A percentile compares a stretch with the other conserved stretches of the same genome.
Evolutionary conservation across 2,113 vertebrate species (phyloP).

Genomic region (Labeo catla): DNA sequence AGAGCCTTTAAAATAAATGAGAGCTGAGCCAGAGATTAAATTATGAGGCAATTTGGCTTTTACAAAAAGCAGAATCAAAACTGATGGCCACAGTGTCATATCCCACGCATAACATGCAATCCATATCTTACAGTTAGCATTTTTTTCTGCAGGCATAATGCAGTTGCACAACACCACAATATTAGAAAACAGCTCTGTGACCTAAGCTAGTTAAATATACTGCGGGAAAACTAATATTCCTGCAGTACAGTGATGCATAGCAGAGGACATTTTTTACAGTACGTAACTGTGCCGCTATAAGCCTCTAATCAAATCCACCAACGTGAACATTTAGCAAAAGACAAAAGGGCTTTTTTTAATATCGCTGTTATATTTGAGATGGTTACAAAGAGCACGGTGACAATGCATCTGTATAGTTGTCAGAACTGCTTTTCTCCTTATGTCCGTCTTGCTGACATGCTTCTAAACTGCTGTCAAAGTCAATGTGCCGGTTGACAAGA

Average conservation of each 20-base stretch:
- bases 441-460: slow-evolving; percentile 6
- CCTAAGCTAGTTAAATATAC: background rate
- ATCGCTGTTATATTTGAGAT: slow-evolving; percentile 5
- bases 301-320: slow-evolving; percentile 41
- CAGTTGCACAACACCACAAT: background rate
- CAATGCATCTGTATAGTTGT: slow-evolving; percentile 28
- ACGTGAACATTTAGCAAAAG: slow-evolving; percentile 19
- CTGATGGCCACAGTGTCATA: background rate
- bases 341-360: slow-evolving; percentile 20
- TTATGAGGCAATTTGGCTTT: background rate
- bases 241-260: slow-evolving; percentile 18
- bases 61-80: slow-evolving; percentile 3
- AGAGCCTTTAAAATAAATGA: background rate
- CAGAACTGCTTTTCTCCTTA: slow-evolving; percentile 20
- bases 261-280: background rate
- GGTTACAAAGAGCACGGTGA: slow-evolving; percentile 8
- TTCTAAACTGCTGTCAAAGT: slow-evolving; percentile 29
- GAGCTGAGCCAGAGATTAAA: slow-evolving; percentile 5
- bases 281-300: background rate
- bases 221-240: background rate
- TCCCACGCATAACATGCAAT: background rate
- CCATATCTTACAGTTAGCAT: background rate
- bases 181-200: background rate
- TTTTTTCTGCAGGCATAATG: slow-evolving; percentile 9
- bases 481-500: slow-evolving; percentile 31